Evolutionary conservation across 2,113 vertebrate species (phyloP).

Genomic region (Lagopus leucura): DNA sequence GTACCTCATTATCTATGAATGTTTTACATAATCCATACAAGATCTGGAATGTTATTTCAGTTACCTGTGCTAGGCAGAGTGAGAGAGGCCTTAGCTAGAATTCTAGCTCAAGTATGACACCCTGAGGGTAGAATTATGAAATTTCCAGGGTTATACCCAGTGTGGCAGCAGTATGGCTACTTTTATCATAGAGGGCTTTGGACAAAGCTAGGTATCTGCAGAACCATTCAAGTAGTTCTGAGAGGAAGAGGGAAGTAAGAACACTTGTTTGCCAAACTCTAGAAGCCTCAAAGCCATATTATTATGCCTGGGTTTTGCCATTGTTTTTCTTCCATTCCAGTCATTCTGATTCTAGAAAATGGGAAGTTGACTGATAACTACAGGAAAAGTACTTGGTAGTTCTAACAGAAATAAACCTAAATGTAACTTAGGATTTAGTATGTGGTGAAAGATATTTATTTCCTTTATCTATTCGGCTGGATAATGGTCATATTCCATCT

Average conservation of each 20-base stretch:
- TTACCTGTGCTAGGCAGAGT: not conserved
- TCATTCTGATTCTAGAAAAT: not conserved
- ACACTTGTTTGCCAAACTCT: not conserved
- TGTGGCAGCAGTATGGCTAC: fast-evolving
- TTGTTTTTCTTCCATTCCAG: not conserved
- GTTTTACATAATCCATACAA: not conserved
- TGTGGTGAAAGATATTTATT: not conserved
- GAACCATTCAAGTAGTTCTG: not conserved
- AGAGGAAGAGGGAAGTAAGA: not conserved
- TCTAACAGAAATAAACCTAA: not conserved
- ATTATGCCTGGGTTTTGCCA: not conserved
- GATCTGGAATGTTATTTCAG: not conserved
- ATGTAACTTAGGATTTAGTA: not conserved
- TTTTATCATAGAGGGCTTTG: not conserved
- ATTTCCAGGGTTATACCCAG: not conserved
- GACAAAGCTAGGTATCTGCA: not conserved
- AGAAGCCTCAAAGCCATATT: too few species aligned
- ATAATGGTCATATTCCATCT: not conserved
- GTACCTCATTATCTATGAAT: fast-evolving
- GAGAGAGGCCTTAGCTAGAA: not conserved
- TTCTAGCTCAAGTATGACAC: not conserved
- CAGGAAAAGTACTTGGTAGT: not conserved
- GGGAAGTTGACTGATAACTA: not conserved
- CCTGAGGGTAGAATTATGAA: not conserved
- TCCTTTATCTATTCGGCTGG: not conserved